Base-by-base conservation (phyloP, 2,113 vertebrate species). In the Podiceps cristatus region DNA sequence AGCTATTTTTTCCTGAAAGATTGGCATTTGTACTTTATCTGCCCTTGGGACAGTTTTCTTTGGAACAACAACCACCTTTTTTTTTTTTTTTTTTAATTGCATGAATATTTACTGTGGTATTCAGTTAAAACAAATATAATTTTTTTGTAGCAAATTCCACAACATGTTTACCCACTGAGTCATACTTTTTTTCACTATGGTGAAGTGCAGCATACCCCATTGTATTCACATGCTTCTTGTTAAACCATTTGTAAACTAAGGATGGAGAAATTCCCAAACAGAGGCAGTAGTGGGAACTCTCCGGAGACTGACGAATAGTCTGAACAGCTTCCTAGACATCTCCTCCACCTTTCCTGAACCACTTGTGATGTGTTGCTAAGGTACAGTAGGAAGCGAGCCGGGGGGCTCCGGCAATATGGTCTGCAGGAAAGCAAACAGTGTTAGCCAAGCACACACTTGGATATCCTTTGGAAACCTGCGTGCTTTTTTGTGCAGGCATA, bases 71-170 rank as follows among this genome's bases (percentile, higher is more conserved):
- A 89, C 69, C 33, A 91, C 92, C 84, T 95, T 87, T 42, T 56
- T 81, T 85, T 75, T 53, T 96, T 93, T 42, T 56, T 81, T 85
- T 75, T 53, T 96, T 93, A 95, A 77, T 92, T 76, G 72, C 62
- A 20, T 98, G 96, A 98, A 76, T 97, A 95, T 97, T 94, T 94
- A 90, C 86, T 96, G 62, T 98, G 94, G 95, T 94, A 98, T 98
- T 97, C 96, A 95, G 50, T 83, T 93, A 87, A 97, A 94, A 95
- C 85, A 96, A 97, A 95, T 68, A 77, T 1, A 77, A n/a, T n/a
- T 67, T 95, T 96, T 95, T 82, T 95, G 71, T 96, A 93, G 77
- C 93, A 93, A 75, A 95, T 98, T 98, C 89, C 88, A 95, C 87
- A 95, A 56, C 73, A 64, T 94, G 56, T 92, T 95, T 97, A 81